phyloP scores from a whole-genome alignment of 2,888 invertebrate genomes.

The Drosophila prostipennis region DNA sequence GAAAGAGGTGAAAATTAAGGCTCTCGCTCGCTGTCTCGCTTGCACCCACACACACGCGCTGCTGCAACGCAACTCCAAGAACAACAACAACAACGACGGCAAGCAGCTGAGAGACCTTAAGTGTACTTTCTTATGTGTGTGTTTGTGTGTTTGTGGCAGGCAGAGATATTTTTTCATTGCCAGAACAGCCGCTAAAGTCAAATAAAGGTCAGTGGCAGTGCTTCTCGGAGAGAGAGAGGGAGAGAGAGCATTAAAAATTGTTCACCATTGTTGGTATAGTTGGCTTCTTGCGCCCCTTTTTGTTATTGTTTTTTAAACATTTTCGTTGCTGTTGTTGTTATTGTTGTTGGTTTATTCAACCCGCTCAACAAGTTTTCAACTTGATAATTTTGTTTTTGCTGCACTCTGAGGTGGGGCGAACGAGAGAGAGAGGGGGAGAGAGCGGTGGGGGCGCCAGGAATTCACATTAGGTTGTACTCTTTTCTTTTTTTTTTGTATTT shows the following conservation, averaged over 20 bases:
- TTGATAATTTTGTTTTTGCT: slow-evolving; percentile 59
- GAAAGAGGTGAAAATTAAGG: slow-evolving; percentile 20
- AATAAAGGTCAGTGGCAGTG: slow-evolving; percentile 83
- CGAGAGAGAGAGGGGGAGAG: slow-evolving; percentile 18
- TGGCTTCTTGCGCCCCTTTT: slow-evolving; percentile 55
- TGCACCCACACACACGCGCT: slow-evolving; percentile 25
- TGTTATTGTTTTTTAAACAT: slow-evolving; percentile 51
- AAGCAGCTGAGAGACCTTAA: slow-evolving; percentile 28
- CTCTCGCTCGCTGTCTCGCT: slow-evolving; percentile 5
- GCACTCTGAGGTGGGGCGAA: slow-evolving; percentile 31
- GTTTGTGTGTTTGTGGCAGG: slow-evolving; percentile 45
- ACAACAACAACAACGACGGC: slow-evolving; percentile 18
- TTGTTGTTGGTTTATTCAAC: slow-evolving; percentile 49
- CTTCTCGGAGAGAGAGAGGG: slow-evolving; percentile 29
- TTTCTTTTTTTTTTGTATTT: slow-evolving; percentile 33
- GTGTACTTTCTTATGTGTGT: slow-evolving; percentile 30
- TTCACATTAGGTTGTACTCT: slow-evolving; percentile 10
- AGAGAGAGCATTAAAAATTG: slow-evolving; percentile 57
- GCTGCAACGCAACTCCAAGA: slow-evolving; percentile 38
- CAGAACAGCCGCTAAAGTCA: slow-evolving; percentile 79
- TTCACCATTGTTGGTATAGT: slow-evolving; percentile 71
- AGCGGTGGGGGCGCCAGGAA: slow-evolving; percentile 12
- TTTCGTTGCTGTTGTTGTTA: neutral
- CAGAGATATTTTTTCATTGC: slow-evolving; percentile 60
- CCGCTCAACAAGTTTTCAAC: slow-evolving; percentile 71